Base-by-base conservation (phyloP, 2,797 vertebrate genomes). In the Sebastes kiyomatsui region DNA sequence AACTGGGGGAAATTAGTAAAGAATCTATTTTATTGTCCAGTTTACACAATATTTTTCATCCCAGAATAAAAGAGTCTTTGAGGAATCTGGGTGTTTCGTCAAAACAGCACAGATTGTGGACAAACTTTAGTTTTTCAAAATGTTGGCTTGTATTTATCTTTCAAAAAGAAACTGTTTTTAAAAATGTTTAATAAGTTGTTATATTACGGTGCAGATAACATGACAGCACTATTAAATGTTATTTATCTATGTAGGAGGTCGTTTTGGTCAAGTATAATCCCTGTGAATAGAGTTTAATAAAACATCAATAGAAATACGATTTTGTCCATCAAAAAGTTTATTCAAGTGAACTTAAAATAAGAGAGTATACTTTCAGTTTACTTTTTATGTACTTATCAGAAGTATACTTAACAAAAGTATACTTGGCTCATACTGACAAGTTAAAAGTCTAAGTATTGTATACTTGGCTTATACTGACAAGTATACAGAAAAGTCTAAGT, bases 1-100 rank as follows among this genome's bases (percentile, higher is more conserved):
- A 66, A 11, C 8, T 52, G 13, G 6, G 25, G 25, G 14, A 22
- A 35, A 46, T 71, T 10, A 46, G 30, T 54, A 27, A 52, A 58
- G 20, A 35, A 27, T 32, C 3, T 20, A 35, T 25, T 49, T 35
- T 46, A 55, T 62, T 75, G 60, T 61, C 30, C 25, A 67, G 11
- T 20, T 18, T 20, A 66, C 59, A 67, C 7, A 73, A 58, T 28
- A 74, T 78, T 42, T 62, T 75, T 49, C 56, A 72, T 77, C 27
- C 62, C 60, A 49, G 25, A 38, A 65, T 42, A 33, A 28, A 18
- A 65, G 1, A 20, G 28, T 75, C 20, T 78, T 30, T 49, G 46
- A 49, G 46, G 18, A 49, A 49, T 32, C 69, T 80, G 64, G 62
- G 35, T 23, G 66, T 13, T 33, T 72, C 14, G 32, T 74, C 54